Base-by-base conservation (phyloP, 2,113 vertebrate species). In the Spheniscus mendiculus region DNA sequence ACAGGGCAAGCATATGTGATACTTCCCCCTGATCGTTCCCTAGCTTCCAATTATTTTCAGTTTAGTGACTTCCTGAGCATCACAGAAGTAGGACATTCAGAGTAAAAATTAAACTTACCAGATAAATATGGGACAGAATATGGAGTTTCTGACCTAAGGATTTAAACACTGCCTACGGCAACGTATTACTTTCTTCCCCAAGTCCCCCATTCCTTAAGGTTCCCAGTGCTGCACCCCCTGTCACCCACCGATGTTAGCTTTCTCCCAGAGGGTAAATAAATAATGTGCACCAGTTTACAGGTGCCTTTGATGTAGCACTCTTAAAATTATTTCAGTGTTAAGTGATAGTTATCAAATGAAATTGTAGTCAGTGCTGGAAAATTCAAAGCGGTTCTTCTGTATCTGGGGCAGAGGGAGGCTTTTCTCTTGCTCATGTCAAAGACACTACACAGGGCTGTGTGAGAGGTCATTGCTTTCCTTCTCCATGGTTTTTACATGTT, bases 21-120 rank as follows among this genome's bases (percentile, higher is more conserved):
- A 32, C 36, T 84, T 92, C 29, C 27, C 44, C 70, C 50, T 80
- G 53, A 58, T 42, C 58, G 49, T 90, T 83, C 67, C 92, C 59
- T 72, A 89, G 63, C 76, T 89, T 87, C 50, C 61, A 65, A 11
- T 95, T 87, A 78, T 74, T 78, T 91, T 89, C 77, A 63, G 63
- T 58, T 89, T 89, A 81, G 72, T 81, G 66, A 79, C 81, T 92
- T 95, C 32, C 63, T 78, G n/a, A 73, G 25, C 49, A 34, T 65
- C 0, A 0, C 38, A 30, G 36, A 92, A 91, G 26, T 71, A 70
- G 76, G 83, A 50, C 40, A 23, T 32, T 38, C 25, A 78, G 89
- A 30, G 30, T 56, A 42, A 88, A 88, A 92, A 55, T 86, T 80
- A 77, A 93, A 86, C 25, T 92, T 49, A 26, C 11, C 15, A 61